Conservation (phyloP, 2,113 vertebrate genomes). For the human region DNA sequence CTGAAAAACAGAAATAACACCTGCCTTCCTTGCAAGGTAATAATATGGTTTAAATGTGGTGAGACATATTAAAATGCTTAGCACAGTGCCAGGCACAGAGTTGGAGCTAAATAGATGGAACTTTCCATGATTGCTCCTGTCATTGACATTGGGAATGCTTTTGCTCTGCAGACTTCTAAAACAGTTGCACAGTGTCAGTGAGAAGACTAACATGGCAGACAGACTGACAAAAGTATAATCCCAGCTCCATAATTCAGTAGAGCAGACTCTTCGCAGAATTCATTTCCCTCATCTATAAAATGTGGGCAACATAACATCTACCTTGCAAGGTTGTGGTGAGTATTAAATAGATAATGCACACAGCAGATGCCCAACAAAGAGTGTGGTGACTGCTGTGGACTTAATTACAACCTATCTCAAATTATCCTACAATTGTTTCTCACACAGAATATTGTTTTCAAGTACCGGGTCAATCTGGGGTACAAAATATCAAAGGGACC, state of each 20-base stretch:
- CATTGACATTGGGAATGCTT: background rate
- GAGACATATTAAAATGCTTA: background rate
- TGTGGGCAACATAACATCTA: background rate
- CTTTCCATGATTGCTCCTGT: background rate
- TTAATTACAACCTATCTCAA: background rate
- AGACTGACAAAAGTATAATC: background rate
- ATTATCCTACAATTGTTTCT: conserved; percentile 1
- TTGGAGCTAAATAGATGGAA: background rate
- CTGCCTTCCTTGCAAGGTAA: background rate
- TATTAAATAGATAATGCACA: background rate
- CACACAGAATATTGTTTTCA: background rate
- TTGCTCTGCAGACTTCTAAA: background rate
- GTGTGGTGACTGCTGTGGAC: background rate
- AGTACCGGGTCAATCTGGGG: background rate
- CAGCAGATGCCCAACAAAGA: background rate
- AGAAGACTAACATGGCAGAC: background rate
- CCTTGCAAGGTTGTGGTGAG: background rate
- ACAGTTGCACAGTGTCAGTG: background rate
- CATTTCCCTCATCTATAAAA: background rate
- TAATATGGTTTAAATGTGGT: background rate
- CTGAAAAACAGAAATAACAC: background rate
- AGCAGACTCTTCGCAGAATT: background rate
- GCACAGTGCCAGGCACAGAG: accelerated
- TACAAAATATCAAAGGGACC: background rate
- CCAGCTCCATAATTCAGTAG: background rate